Conservation (phyloP, 2,888 invertebrate genomes). For the Pyralis farinalis region DNA sequence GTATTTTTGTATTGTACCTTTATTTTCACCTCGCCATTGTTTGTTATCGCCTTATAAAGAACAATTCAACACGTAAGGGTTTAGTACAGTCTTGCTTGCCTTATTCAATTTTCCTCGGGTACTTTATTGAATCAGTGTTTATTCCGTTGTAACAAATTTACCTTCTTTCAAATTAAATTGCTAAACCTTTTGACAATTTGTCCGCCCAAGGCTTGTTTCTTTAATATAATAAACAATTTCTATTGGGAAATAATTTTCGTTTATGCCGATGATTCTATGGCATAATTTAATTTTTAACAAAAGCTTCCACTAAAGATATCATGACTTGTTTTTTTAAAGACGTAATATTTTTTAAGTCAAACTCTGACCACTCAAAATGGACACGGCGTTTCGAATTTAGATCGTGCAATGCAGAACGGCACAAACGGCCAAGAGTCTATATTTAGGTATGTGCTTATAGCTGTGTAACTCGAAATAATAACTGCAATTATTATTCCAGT, state of each 20-base stretch:
- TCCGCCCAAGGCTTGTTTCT: not conserved
- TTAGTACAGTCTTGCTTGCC: slow-evolving; percentile 2
- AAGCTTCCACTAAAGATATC: no score
- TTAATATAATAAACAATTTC: slow-evolving; percentile 3
- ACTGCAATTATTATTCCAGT: no score
- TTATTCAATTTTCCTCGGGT: slow-evolving; percentile 16
- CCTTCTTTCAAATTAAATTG: slow-evolving; percentile 11
- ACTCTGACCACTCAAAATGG: no score
- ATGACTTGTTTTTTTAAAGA: no score
- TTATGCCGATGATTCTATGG: not conserved
- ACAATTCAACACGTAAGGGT: slow-evolving; percentile 13
- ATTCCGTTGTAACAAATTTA: slow-evolving; percentile 16
- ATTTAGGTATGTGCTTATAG: no score
- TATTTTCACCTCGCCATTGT: not conserved
- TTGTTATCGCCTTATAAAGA: slow-evolving; percentile 6
- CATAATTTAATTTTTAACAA: no score
- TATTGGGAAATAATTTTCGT: not conserved
- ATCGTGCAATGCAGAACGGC: no score
- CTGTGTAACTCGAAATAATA: no score
- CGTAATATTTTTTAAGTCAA: no score
- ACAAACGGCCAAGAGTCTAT: no score
- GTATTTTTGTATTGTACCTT: not conserved
- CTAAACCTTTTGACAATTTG: slow-evolving; percentile 9
- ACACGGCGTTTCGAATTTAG: no score
- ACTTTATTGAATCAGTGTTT: slow-evolving; percentile 17